Evolutionary conservation across 2,113 vertebrate genomes (phyloP), one percentile per base, ranked within the genome.

Genomic region (Garra rufa): DNA sequence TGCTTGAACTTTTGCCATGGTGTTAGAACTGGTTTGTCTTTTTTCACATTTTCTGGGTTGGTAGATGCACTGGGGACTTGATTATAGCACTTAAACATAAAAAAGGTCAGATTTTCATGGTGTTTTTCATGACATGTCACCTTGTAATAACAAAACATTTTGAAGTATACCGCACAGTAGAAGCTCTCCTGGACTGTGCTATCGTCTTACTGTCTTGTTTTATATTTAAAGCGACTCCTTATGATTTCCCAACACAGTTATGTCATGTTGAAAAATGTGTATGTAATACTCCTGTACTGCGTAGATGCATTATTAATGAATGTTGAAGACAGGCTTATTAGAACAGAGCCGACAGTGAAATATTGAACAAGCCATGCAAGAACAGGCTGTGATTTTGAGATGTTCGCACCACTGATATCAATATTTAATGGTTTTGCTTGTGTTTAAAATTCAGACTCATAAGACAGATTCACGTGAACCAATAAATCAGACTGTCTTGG

Each of bases 271-370:
- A 78, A 63, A 61, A 65, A 76, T 63, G 38, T 48, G 52, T 77
- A n/a, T 46, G 46, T 85, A 76, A 75, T 69, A 44, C 19, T 38
- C 30, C 79, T 48, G n/a, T 76, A 75, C 26, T 63, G 17, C 6
- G 3, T 85, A 26, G 82, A 67, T 85, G 24, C 83, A 76, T 88
- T 57, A 90, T 85, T 61, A 48, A 82, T 76, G 43, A 70, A 81
- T 73, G 71, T 83, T 59, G 84, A 65, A 82, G 34, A 46, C 59
- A 43, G 61, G 59, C 24, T 44, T 83, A 76, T 81, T 80, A 79
- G 69, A 82, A 76, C 41, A 48, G 41, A 17, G 28, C 44, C 46
- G 78, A 26, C 44, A n/a, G 77, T 86, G 28, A 86, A 55, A 88
- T 85, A 80, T 81, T 70, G 57, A 85, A 26, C 41, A 43, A 17